phyloP scores from a whole-genome alignment of 2,113 vertebrate genomes.

The Oryzias celebensis region DNA sequence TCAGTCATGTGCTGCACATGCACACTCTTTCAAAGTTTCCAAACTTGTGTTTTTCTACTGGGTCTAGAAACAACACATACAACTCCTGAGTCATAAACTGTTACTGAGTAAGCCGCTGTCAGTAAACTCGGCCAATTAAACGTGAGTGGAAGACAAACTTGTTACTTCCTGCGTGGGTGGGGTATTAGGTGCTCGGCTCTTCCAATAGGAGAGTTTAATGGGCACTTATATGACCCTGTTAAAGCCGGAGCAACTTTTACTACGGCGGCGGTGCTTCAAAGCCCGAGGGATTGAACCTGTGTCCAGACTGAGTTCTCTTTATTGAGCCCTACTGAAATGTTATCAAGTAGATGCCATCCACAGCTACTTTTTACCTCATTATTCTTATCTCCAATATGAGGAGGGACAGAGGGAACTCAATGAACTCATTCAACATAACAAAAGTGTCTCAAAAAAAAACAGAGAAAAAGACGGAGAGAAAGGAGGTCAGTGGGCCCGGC shows the following conservation, averaged over 20 bases:
- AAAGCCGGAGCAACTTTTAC: slow-evolving; percentile 54
- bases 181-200: slow-evolving; percentile 19
- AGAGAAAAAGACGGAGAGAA: slow-evolving; percentile 32
- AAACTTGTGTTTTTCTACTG: slow-evolving; percentile 34
- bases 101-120: slow-evolving; percentile 58
- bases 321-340: slow-evolving; percentile 52
- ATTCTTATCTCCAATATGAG: slow-evolving; percentile 65
- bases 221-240: slow-evolving; percentile 52
- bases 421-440: slow-evolving; percentile 27
- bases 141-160: slow-evolving; percentile 44
- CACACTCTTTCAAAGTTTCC: slow-evolving; percentile 41
- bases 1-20: slow-evolving; percentile 44
- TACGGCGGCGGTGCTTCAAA: slow-evolving; percentile 50
- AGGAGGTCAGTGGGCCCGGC: slow-evolving; percentile 40
- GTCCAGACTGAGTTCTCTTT: slow-evolving; percentile 49
- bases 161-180: slow-evolving; percentile 53
- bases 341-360: slow-evolving; percentile 50
- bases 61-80: slow-evolving; percentile 63
- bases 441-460: slow-evolving; percentile 11
- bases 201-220: slow-evolving; percentile 43
- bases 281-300: slow-evolving; percentile 37
- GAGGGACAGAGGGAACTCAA: slow-evolving; percentile 45
- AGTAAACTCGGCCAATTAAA: slow-evolving; percentile 61
- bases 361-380: slow-evolving; percentile 64
- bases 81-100: slow-evolving; percentile 51